These are phyloP conservation scores for Lasioglossum oenotherae DNA, from an alignment of 2,888 invertebrate species.

Conservation along the genomic window DNA sequence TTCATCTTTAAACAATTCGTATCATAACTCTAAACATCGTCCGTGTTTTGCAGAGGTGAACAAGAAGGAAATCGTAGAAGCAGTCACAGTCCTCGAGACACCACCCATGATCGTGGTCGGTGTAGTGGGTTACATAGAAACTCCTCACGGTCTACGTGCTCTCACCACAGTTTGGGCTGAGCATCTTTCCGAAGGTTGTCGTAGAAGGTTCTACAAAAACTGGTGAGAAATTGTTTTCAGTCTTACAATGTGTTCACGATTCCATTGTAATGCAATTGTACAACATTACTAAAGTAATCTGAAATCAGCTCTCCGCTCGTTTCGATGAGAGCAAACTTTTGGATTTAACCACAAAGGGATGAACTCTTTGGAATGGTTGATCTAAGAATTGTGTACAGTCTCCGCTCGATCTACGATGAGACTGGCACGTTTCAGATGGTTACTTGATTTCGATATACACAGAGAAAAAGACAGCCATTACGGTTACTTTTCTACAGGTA, in stretches of 20 bases:
- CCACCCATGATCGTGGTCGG: conserved; percentile 99
- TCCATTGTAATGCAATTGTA: conserved; percentile 10
- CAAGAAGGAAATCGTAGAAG: conserved; percentile 99
- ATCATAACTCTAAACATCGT: neutral
- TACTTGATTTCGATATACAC: conserved; percentile 18
- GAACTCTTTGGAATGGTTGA: conserved; percentile 64
- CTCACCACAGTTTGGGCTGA: conserved; percentile 99
- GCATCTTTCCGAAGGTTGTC: conserved; percentile 99
- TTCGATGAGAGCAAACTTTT: conserved; percentile 80
- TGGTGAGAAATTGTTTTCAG: conserved; percentile 89
- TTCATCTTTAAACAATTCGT: neutral
- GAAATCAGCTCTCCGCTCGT: conserved; percentile 83
- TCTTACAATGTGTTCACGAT: neutral
- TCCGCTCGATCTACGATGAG: conserved; percentile 83
- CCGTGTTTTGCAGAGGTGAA: conserved; percentile 92
- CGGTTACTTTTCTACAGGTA: conserved; percentile 89
- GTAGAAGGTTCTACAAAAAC: conserved; percentile 99
- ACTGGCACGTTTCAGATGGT: conserved; percentile 76
- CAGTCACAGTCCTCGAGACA: conserved; percentile 98
- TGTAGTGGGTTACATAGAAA: conserved; percentile 99
- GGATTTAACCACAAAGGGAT: conserved; percentile 75
- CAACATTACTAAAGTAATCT: conserved; percentile 43
- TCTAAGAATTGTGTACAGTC: conserved; percentile 78
- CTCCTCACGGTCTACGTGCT: conserved; percentile 97
- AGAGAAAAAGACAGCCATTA: conserved; percentile 68